A percentile compares a stretch with the other conserved stretches of the same genome.
These are phyloP conservation scores for Papilio elwesi DNA, from an alignment of 2,888 invertebrate species.

Conservation along the genomic window DNA sequence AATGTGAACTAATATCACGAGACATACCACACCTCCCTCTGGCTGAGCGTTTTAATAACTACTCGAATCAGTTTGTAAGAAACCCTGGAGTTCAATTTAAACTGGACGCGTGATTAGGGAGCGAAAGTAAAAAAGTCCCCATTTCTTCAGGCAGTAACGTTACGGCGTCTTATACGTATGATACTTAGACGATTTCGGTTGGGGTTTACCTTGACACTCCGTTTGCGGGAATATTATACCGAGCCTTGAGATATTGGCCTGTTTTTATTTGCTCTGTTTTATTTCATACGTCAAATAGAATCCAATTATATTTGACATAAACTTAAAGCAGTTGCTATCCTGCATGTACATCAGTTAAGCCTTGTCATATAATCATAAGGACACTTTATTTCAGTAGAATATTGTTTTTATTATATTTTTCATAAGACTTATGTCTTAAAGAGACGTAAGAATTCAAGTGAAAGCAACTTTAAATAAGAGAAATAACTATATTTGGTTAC, in stretches of 20 bases:
- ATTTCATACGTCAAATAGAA: slow-evolving; percentile 26
- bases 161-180: slow-evolving; percentile 65
- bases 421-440: background rate
- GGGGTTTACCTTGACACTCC: slow-evolving; percentile 76
- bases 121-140: slow-evolving; percentile 71
- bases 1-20: slow-evolving; percentile 53
- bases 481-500: background rate
- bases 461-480: background rate
- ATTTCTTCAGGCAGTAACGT: slow-evolving; percentile 73
- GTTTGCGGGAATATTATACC: slow-evolving; percentile 71
- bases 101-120: slow-evolving; percentile 70
- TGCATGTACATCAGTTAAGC: background rate
- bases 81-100: slow-evolving; percentile 54
- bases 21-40: slow-evolving; percentile 48
- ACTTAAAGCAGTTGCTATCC: slow-evolving; percentile 2
- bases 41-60: slow-evolving; percentile 27
- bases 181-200: slow-evolving; percentile 67
- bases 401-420: no score
- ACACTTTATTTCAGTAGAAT: background rate
- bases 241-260: slow-evolving; percentile 57
- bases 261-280: slow-evolving; percentile 43
- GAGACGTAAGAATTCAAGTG: no score
- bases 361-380: background rate
- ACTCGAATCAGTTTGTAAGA: slow-evolving; percentile 43
- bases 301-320: slow-evolving; percentile 12